A percentile compares a stretch with the other conserved stretches of the same genome.
phyloP scores from a whole-genome alignment of 2,888 invertebrate genomes.

The Drosophila monieri region DNA sequence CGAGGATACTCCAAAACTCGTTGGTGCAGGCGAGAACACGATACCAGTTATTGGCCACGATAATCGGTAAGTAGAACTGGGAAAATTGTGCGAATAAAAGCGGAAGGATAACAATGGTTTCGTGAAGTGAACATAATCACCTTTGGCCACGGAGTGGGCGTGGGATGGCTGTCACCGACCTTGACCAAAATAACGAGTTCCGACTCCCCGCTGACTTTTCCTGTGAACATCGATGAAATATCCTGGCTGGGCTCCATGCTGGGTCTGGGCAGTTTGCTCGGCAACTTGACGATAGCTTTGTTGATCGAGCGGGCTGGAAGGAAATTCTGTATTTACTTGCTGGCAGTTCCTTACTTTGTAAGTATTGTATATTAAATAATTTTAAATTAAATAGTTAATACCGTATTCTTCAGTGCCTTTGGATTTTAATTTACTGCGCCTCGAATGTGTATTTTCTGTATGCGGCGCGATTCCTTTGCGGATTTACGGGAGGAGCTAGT shows the following conservation, averaged over 20 bases:
- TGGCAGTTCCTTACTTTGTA: conserved; percentile 79
- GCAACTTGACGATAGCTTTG: conserved; percentile 75
- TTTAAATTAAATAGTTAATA: too few relatives aligned
- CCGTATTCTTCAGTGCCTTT: conserved; percentile 63
- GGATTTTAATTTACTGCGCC: conserved; percentile 78
- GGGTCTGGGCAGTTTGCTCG: conserved; percentile 77
- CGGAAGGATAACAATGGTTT: background rate
- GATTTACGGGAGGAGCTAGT: conserved; percentile 80
- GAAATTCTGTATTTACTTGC: conserved; percentile 71
- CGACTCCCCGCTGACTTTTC: conserved; percentile 66
- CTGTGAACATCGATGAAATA: conserved; percentile 63
- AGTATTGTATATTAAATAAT: conserved; percentile 12
- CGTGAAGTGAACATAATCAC: conserved; percentile 79
- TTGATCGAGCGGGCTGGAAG: conserved; percentile 75
- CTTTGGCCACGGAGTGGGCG: conserved; percentile 80
- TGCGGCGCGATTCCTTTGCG: conserved; percentile 77
- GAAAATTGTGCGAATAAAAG: background rate
- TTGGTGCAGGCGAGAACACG: conserved; percentile 52
- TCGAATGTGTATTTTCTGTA: conserved; percentile 75
- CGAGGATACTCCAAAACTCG: conserved; percentile 30
- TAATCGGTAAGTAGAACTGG: conserved; percentile 54
- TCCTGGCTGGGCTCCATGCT: conserved; percentile 82
- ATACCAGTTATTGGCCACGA: conserved; percentile 68
- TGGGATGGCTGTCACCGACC: conserved; percentile 82
- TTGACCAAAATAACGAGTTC: conserved; percentile 70